These are phyloP conservation scores for Nomada lathburiana DNA, from an alignment of 2,888 invertebrate genomes.

Conservation along the genomic window DNA sequence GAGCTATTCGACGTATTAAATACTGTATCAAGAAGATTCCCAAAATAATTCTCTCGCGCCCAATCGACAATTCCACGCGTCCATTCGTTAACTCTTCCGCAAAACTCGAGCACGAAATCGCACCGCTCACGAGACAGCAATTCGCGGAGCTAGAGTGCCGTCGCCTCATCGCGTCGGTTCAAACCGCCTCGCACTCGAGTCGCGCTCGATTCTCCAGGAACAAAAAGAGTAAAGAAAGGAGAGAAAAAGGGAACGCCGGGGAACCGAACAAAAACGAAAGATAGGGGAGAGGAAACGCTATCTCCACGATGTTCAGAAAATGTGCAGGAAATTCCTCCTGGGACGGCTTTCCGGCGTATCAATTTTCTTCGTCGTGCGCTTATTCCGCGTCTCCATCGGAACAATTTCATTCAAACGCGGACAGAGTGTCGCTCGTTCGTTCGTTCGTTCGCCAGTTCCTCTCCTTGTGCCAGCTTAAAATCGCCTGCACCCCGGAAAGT, in stretches of 20 bases:
- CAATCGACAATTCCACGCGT: neutral
- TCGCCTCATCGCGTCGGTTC: neutral
- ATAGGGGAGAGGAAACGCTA: conserved; percentile 25
- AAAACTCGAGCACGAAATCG: neutral
- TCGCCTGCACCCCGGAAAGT: conserved; percentile 50
- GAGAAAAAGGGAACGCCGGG: too few relatives aligned
- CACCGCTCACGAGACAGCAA: neutral
- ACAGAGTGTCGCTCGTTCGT: conserved; percentile 44
- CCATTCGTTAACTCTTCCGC: neutral
- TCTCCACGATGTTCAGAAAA: conserved; percentile 56
- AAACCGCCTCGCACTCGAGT: neutral
- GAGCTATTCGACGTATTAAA: too few relatives aligned
- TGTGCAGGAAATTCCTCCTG: conserved; percentile 57
- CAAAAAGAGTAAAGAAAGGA: neutral
- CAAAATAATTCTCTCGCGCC: too few relatives aligned
- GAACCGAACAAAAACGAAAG: neutral
- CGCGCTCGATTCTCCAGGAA: neutral
- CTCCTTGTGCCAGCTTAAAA: conserved; percentile 40
- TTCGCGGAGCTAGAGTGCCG: neutral
- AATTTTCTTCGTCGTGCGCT: conserved; percentile 59
- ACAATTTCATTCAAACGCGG: conserved; percentile 56
- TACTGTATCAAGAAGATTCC: too few relatives aligned
- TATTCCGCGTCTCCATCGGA: conserved; percentile 56
- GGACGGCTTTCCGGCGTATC: conserved; percentile 60
- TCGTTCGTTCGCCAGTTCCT: neutral